A percentile compares a stretch with the other conserved stretches of the same genome.
Evolutionary conservation across 2,113 vertebrate species (phyloP).

Genomic region (Dolichallabes microphthalmus): DNA sequence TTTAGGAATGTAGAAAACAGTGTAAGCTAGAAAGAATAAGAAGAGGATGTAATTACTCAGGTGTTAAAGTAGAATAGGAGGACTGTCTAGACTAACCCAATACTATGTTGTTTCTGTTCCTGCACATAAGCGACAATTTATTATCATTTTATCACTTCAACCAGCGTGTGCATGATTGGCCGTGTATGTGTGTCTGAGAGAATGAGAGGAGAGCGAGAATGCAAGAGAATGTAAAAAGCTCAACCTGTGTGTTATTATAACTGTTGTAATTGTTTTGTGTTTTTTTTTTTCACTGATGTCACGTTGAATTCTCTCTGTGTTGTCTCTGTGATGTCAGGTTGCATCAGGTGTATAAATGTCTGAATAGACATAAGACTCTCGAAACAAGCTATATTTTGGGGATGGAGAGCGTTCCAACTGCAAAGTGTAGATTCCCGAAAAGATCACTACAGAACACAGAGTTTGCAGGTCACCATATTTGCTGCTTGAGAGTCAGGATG

Average conservation of each 20-base stretch:
- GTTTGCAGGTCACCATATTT: constrained; percentile 60
- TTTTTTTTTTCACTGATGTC: constrained; percentile 49
- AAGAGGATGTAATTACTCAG: constrained; percentile 60
- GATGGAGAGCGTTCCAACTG: constrained; percentile 32
- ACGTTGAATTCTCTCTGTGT: constrained; percentile 50
- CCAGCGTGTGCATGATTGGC: background rate
- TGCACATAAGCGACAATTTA: constrained; percentile 63
- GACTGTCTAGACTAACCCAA: constrained; percentile 46
- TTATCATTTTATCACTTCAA: constrained; percentile 51
- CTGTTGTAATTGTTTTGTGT: background rate
- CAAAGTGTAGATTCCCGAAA: constrained; percentile 32
- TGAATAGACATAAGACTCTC: constrained; percentile 35
- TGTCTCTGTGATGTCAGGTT: constrained; percentile 5
- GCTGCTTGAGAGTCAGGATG: constrained; percentile 68
- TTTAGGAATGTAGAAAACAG: constrained; percentile 52
- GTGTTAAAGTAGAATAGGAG: constrained; percentile 59
- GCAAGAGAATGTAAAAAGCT: constrained; percentile 29
- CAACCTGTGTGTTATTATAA: constrained; percentile 56
- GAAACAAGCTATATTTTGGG: constrained; percentile 47
- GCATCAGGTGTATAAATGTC: constrained; percentile 32
- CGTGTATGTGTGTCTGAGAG: background rate
- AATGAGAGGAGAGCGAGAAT: constrained; percentile 23
- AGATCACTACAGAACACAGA: constrained; percentile 40
- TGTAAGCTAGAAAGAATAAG: constrained; percentile 49
- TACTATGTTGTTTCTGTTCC: constrained; percentile 50